Evolutionary conservation across 1,140 invertebrate genomes (phyloP).

Genomic region (Sminthurides bifidus): DNA sequence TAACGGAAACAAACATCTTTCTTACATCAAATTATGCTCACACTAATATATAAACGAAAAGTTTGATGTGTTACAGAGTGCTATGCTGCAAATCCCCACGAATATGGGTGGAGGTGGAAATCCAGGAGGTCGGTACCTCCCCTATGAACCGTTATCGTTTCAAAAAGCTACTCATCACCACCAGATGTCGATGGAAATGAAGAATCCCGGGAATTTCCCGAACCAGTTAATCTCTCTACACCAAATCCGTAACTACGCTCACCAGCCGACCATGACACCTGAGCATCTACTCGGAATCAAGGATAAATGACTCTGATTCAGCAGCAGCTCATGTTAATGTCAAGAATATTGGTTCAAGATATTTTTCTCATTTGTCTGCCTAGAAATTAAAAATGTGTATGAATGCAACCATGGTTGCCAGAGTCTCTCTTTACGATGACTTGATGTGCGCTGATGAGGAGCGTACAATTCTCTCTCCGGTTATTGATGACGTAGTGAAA

Average conservation of each 20-base stretch:
- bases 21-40: too few species aligned
- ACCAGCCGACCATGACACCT: constrained; percentile 58
- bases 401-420: too few species aligned
- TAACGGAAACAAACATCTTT: too few species aligned
- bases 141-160: constrained; percentile 82
- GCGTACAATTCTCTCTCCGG: too few species aligned
- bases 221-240: constrained; percentile 91
- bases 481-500: too few species aligned
- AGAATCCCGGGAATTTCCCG: constrained; percentile 54
- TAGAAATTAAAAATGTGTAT: too few species aligned
- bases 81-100: constrained; percentile 29
- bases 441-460: too few species aligned
- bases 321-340: too few species aligned
- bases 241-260: constrained; percentile 92
- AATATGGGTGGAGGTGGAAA: constrained; percentile 27
- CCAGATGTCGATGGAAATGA: constrained; percentile 40
- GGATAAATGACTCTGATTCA: constrained; percentile 41
- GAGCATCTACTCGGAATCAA: constrained; percentile 45
- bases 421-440: too few species aligned
- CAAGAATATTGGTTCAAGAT: too few species aligned
- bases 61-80: constrained; percentile 28
- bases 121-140: constrained; percentile 53
- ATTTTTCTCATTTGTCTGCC: too few species aligned
- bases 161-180: constrained; percentile 39
- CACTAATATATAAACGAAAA: too few species aligned